Evolutionary conservation across 2,113 vertebrate genomes (phyloP).

Genomic region (Myxocyprinus asiaticus): DNA sequence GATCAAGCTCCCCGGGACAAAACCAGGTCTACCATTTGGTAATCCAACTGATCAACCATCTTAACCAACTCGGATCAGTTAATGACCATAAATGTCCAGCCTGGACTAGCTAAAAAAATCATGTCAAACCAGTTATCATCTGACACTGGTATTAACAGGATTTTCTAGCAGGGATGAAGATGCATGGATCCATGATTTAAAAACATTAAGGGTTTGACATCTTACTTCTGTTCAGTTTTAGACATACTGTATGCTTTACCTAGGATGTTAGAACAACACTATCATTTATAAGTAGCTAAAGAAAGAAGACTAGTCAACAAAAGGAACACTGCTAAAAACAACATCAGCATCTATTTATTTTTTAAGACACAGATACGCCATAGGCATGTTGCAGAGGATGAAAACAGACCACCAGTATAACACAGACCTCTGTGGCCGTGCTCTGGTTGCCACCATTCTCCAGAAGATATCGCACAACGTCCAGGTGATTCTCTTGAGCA

Average conservation of each 20-base stretch:
- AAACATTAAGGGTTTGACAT: no score
- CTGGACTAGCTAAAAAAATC: neutral
- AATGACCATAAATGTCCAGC: constrained; percentile 14
- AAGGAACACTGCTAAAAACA: no score
- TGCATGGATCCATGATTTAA: no score
- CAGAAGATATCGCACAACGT: constrained; percentile 92
- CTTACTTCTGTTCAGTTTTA: no score
- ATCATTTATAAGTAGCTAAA: no score
- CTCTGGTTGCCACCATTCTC: constrained; percentile 98
- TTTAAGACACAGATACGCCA: neutral
- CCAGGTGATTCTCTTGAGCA: constrained; percentile 95
- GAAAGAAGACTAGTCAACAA: no score
- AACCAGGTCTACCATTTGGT: constrained; percentile 2
- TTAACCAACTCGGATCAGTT: constrained; percentile 3
- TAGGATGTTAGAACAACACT: no score
- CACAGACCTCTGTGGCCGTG: constrained; percentile 88
- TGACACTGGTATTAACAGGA: neutral
- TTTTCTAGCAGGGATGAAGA: no score
- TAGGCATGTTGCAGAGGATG: no score
- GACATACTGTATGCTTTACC: no score
- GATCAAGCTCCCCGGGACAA: neutral
- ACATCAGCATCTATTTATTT: neutral
- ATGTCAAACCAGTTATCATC: neutral
- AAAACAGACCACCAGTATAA: neutral
- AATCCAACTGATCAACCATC: constrained; percentile 25